Conservation (phyloP, 2,113 vertebrate genomes). For the Glaucomys volans region DNA sequence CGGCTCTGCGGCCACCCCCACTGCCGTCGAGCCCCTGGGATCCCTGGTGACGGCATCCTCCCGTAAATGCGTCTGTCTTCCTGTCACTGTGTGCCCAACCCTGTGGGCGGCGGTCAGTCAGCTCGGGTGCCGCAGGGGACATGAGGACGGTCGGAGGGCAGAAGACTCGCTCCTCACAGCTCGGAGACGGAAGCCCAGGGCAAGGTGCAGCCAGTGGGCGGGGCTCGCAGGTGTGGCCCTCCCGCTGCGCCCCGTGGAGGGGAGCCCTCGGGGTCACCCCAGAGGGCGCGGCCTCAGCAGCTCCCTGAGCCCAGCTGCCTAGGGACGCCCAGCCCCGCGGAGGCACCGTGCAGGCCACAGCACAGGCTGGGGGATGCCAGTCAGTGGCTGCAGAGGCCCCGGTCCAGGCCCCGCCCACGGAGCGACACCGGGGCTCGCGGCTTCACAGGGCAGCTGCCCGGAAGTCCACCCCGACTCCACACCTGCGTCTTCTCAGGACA, state of each 20-base stretch:
- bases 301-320: too few relatives aligned
- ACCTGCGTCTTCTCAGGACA: neutral
- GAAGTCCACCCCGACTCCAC: neutral
- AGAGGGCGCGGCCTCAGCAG: neutral
- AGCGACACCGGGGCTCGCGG: neutral
- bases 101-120: accelerated
- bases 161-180: neutral
- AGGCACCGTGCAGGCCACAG: too few relatives aligned
- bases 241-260: neutral
- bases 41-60: neutral
- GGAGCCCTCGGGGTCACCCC: neutral
- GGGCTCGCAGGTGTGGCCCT: neutral
- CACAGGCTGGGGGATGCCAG: accelerated
- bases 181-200: too few relatives aligned
- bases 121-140: accelerated
- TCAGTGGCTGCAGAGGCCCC: neutral
- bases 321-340: neutral
- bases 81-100: neutral
- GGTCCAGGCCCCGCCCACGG: accelerated
- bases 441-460: too few relatives aligned
- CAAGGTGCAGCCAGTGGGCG: accelerated
- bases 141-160: neutral
- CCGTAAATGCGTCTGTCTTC: accelerated
- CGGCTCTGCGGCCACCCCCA: neutral
- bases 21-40: too few relatives aligned